Percentiles rank a stretch among this genome's conserved stretches.
Evolutionary conservation across 2,113 vertebrate genomes (phyloP).

Genomic region (Mastomys coucha): DNA sequence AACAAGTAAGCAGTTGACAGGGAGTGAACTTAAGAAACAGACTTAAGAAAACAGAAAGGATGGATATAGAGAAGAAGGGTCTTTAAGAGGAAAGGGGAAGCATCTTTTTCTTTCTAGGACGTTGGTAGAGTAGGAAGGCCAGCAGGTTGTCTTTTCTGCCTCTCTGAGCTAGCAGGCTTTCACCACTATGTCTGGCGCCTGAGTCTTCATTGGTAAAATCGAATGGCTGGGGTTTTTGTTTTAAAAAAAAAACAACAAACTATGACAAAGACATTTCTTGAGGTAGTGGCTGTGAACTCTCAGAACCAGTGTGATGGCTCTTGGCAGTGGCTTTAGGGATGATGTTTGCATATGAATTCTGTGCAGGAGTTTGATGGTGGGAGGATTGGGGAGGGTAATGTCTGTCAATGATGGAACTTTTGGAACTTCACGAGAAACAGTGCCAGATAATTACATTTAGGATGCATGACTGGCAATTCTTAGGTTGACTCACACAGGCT

Average conservation of each 20-base stretch:
- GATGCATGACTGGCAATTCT: neutral
- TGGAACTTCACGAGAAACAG: neutral
- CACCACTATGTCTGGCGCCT: neutral
- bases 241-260: no score
- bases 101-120: neutral
- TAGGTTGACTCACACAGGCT: constrained; percentile 28
- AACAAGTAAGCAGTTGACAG: no score
- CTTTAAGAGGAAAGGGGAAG: no score
- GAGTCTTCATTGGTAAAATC: no score
- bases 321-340: neutral
- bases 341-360: neutral
- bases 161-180: neutral
- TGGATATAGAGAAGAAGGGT: no score
- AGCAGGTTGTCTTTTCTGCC: neutral
- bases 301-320: neutral
- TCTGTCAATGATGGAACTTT: neutral
- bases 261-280: neutral
- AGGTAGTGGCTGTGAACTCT: neutral
- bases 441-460: neutral
- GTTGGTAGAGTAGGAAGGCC: no score
- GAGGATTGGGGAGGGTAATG: rapidly evolving
- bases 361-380: neutral
- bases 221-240: no score
- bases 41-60: no score
- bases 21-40: no score